Conservation (phyloP, 35 echinoderm and acorn worm species). For the Ophiothrix spiculata region DNA sequence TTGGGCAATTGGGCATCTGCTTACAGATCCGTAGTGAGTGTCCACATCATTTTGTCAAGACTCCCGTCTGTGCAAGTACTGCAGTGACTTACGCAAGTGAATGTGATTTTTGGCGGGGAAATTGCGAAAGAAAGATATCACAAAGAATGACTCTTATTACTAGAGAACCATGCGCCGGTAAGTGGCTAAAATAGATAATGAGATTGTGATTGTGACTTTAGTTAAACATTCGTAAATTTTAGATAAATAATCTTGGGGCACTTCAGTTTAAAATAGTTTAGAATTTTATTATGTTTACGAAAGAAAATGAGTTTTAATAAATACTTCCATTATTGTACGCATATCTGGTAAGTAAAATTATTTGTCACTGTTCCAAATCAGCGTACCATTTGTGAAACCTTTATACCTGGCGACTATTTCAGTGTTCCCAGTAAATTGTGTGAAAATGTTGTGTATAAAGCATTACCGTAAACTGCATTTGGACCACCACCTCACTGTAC, state of each 20-base stretch:
- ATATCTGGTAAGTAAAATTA: neutral
- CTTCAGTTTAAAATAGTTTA: too few species aligned
- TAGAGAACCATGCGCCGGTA: neutral
- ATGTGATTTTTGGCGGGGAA: constrained; percentile 9
- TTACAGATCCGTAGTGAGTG: neutral
- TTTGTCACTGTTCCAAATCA: too few species aligned
- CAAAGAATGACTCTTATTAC: neutral
- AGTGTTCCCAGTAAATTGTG: neutral
- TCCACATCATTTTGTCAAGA: neutral
- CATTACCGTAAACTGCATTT: neutral
- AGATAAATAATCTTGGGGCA: too few species aligned
- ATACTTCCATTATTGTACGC: neutral
- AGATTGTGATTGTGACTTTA: too few species aligned
- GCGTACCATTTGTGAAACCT: too few species aligned
- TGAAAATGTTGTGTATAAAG: too few species aligned
- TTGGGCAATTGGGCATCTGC: neutral
- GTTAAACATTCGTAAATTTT: neutral
- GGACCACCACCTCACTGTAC: too few species aligned
- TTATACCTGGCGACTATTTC: neutral
- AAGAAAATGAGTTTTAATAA: neutral
- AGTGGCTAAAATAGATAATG: neutral
- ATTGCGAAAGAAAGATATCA: neutral
- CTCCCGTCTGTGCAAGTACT: neutral
- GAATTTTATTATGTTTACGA: too few species aligned
- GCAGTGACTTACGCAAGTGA: neutral